Percentiles rank a stretch among this genome's conserved stretches.
Conservation (phyloP, 1,140 invertebrate species). For the Lutraria rhynchaena region DNA sequence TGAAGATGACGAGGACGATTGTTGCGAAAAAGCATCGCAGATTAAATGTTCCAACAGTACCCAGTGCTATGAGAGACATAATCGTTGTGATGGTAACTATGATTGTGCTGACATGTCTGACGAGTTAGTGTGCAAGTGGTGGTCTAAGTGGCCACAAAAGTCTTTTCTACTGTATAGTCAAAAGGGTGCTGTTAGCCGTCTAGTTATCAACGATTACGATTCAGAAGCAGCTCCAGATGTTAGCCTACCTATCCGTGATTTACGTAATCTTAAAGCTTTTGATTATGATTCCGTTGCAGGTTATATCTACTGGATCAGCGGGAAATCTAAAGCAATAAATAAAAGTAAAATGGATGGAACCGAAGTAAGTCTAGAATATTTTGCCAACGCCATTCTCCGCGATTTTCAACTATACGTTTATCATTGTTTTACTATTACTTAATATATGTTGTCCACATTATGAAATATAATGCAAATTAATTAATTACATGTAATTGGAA, state of each 20-base stretch:
- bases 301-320: background rate
- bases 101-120: conserved; percentile 67
- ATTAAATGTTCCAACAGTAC: conserved; percentile 46
- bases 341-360: background rate
- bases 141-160: background rate
- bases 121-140: conserved; percentile 85
- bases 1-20: conserved; percentile 91
- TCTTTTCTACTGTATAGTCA: background rate
- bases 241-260: background rate
- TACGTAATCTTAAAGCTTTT: background rate
- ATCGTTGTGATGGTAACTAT: conserved; percentile 61
- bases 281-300: background rate
- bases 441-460: too few relatives aligned
- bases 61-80: conserved; percentile 57
- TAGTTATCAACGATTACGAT: background rate
- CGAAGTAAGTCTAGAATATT: background rate
- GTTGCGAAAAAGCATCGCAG: conserved; percentile 63
- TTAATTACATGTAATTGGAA: too few relatives aligned
- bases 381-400: too few relatives aligned
- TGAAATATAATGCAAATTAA: too few relatives aligned
- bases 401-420: too few relatives aligned
- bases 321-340: background rate
- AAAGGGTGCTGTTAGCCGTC: background rate
- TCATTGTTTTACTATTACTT: too few relatives aligned
- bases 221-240: background rate